Evolutionary conservation across 2,888 invertebrate species (phyloP).

Genomic region (Acheta domesticus): DNA sequence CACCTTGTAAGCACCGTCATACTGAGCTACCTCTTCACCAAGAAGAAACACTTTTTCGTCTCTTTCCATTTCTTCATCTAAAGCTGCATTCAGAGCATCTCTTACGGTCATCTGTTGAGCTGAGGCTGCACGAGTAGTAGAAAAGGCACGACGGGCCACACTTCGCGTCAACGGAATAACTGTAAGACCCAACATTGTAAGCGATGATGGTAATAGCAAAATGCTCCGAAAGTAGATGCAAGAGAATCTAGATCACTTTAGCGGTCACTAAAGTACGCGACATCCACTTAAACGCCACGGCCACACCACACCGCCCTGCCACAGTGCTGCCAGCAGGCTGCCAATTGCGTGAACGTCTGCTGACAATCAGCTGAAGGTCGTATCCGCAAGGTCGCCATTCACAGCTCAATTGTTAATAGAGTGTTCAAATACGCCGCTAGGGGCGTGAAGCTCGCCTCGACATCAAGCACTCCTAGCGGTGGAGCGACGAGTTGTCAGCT

Average conservation of each 20-base stretch:
- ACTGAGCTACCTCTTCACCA: slow-evolving; percentile 98
- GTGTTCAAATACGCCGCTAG: neutral
- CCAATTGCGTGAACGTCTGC: neutral
- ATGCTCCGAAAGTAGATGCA: no score
- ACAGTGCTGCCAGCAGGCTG: no score
- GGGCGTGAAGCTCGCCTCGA: neutral
- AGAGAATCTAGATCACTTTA: neutral
- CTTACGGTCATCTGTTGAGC: slow-evolving; percentile 77
- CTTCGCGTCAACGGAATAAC: neutral
- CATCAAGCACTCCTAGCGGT: neutral
- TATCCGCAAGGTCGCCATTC: neutral
- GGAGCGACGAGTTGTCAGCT: neutral
- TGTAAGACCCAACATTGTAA: neutral
- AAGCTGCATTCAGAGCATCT: slow-evolving; percentile 92
- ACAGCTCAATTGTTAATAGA: neutral
- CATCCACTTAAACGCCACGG: no score
- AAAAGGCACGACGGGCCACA: neutral
- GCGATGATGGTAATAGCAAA: no score
- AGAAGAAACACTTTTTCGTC: slow-evolving; percentile 88
- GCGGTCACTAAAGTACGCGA: neutral
- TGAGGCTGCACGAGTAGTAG: neutral
- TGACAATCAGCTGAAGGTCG: slow-evolving; percentile 10
- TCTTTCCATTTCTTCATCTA: slow-evolving; percentile 94
- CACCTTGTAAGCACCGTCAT: slow-evolving; percentile 97
- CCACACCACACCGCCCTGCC: no score